Evolutionary conservation across 2,113 vertebrate genomes (phyloP).

Genomic region (Phalacrocorax carbo): DNA sequence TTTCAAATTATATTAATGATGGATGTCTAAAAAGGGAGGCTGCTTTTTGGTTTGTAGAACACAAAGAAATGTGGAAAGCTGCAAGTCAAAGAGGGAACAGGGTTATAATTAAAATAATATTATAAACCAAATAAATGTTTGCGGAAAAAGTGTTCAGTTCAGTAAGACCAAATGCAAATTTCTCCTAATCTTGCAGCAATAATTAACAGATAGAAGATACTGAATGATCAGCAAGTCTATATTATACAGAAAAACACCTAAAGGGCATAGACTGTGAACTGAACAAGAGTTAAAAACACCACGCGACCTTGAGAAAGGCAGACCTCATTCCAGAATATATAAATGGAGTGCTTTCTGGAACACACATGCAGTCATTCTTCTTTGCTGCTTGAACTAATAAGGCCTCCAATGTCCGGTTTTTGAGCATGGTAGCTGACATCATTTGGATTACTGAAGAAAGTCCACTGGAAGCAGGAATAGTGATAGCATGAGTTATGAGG

Average conservation of each 20-base stretch:
- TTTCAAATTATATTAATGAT: background rate
- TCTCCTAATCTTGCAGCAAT: background rate
- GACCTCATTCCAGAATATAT: background rate
- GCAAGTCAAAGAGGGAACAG: background rate
- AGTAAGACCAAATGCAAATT: background rate
- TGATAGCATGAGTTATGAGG: background rate
- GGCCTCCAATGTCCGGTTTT: background rate
- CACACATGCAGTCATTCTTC: background rate
- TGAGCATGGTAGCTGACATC: background rate
- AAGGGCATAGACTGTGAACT: background rate
- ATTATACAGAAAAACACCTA: background rate
- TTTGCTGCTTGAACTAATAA: background rate
- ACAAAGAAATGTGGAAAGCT: background rate
- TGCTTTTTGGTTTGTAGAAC: background rate
- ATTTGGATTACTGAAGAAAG: background rate
- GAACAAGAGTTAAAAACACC: background rate
- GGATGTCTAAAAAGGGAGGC: background rate
- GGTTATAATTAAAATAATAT: background rate
- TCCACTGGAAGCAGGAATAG: background rate
- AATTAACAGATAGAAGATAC: background rate
- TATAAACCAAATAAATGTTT: background rate
- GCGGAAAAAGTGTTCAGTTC: fast-evolving
- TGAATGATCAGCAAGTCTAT: background rate
- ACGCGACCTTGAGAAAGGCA: background rate
- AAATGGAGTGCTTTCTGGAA: background rate